Evolutionary conservation across 2,113 vertebrate species (phyloP).

Genomic region (Engraulis encrasicolus): DNA sequence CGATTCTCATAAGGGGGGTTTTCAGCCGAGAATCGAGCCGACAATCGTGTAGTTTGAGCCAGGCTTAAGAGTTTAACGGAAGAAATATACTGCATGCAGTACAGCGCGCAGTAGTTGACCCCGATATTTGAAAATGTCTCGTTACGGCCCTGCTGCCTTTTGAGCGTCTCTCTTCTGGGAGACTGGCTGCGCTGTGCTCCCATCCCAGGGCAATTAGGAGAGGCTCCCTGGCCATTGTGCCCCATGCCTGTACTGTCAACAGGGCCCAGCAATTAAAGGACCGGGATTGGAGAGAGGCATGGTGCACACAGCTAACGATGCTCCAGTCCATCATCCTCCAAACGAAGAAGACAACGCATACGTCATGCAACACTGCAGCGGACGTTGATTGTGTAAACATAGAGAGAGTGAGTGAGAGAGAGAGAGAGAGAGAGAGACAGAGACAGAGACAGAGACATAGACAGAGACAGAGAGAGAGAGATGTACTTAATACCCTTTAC

Average conservation of each 20-base stretch:
- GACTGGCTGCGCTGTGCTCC: slow-evolving; percentile 17
- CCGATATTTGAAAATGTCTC: too few species aligned
- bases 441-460: background rate
- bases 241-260: slow-evolving; percentile 10
- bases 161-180: slow-evolving; percentile 37
- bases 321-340: too few species aligned
- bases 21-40: too few species aligned
- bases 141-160: slow-evolving; percentile 32
- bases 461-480: background rate
- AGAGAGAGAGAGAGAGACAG: background rate
- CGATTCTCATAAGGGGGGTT: too few species aligned
- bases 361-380: background rate
- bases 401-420: background rate
- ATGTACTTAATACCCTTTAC: background rate
- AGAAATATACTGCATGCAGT: too few species aligned
- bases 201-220: slow-evolving; percentile 27
- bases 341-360: background rate
- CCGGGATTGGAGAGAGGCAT: slow-evolving; percentile 21
- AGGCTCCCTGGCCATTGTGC: slow-evolving; percentile 29
- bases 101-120: too few species aligned
- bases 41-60: too few species aligned
- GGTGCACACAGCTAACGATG: background rate
- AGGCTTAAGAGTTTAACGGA: too few species aligned
- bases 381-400: background rate
- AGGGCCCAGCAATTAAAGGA: slow-evolving; percentile 32